Evolutionary conservation across 2,113 vertebrate species (phyloP), one percentile per base, ranked within the genome.

Genomic region (Oophaga pumilio): DNA sequence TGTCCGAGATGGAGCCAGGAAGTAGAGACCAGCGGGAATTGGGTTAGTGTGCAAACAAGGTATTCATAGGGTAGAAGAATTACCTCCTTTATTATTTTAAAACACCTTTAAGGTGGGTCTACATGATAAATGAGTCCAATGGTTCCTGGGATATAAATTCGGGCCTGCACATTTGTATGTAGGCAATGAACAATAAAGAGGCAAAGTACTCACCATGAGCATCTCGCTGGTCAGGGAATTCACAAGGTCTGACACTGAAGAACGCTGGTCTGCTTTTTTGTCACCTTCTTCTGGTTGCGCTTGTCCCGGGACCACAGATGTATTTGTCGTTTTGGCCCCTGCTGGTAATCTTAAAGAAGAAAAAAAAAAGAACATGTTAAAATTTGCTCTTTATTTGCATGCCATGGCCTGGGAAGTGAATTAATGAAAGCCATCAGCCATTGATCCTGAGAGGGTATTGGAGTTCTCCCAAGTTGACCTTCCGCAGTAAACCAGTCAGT

Each of bases 191-290:
- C 60, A 53, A 64, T 0, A 0, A 50, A 0, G 33, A 5, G 1
- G 33, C 1, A 20, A 60, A 11, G 0, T n/a, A 91, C 95, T 94
- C 95, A 99, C 98, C 98, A 99, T 99, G 64, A 99, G 95, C 98
- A 98, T 98, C 94, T 99, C 98, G 81, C 98, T 98, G 90, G 98
- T 99, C 90, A 99, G 95, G 73, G 98, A 99, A 93, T 99, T 99
- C 91, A 97, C 97, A 74, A 99, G 95, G 92, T 99, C 98, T 0
- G 98, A 97, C 79, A 99, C 97, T 0, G 98, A 99, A 85, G 98
- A 98, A 81, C 92, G 97, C 0, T 97, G 95, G 73, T 99, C 98
- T 0, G 96, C 97, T 92, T 94, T 94, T 82, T 93, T 94, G 89
- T 96, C 96, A 1, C 92, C 89, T 59, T 96, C 96, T 88, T 99